Conservation (phyloP, 2,888 invertebrate species). For the Dichetophora obliterata region DNA sequence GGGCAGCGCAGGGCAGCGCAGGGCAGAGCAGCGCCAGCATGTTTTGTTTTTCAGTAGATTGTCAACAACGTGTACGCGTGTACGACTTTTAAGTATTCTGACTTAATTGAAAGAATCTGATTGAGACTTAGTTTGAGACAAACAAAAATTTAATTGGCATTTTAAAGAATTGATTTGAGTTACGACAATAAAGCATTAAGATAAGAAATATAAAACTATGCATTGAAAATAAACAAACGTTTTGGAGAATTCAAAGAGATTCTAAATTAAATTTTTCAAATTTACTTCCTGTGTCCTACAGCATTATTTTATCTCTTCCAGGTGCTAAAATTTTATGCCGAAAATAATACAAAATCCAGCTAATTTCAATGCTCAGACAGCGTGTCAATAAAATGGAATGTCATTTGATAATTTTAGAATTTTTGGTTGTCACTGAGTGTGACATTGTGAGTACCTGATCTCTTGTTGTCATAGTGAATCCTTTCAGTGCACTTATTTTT, state of each 20-base stretch:
- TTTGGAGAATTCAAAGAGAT: no score
- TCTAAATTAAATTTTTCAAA: no score
- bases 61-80: neutral
- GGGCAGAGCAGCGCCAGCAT: neutral
- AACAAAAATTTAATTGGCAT: constrained; percentile 30
- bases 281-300: neutral
- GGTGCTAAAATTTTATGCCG: constrained; percentile 18
- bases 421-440: neutral
- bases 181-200: neutral
- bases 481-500: neutral
- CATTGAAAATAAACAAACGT: no score
- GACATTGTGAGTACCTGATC: neutral
- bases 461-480: neutral
- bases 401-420: constrained; percentile 21
- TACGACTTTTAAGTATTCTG: neutral
- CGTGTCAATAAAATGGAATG: constrained; percentile 42
- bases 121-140: neutral
- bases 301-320: constrained; percentile 1
- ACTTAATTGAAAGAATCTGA: constrained; percentile 9
- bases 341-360: neutral
- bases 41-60: neutral
- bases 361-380: neutral
- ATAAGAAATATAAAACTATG: neutral
- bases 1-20: neutral
- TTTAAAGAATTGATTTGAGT: constrained; percentile 30